phyloP scores from a whole-genome alignment of 1,140 invertebrate species.

The Halyomorpha halys region DNA sequence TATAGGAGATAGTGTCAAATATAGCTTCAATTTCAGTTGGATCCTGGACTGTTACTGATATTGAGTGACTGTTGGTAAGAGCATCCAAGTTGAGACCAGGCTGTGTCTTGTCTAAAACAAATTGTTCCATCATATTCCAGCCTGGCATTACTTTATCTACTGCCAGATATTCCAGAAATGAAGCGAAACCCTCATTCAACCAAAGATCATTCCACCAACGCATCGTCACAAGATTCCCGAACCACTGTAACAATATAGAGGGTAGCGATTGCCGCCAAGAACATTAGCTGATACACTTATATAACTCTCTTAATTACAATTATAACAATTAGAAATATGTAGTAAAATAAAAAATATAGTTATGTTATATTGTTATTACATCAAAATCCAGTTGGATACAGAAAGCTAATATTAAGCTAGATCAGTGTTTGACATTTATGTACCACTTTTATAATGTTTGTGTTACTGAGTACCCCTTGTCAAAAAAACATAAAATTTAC shows the following conservation, averaged over 20 bases:
- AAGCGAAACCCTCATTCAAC: conserved; percentile 81
- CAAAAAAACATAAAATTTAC: too few relatives aligned
- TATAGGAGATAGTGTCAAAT: conserved; percentile 79
- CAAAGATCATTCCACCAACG: conserved; percentile 80
- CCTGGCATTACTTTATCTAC: conserved; percentile 46
- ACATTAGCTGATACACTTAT: too few relatives aligned
- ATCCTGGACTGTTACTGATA: conserved; percentile 66
- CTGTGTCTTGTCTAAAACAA: conserved; percentile 53
- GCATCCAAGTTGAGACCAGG: conserved; percentile 63
- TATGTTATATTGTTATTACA: too few relatives aligned
- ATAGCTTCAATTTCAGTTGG: conserved; percentile 76
- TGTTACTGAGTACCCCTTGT: too few relatives aligned
- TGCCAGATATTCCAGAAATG: conserved; percentile 65
- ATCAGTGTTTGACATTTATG: too few relatives aligned
- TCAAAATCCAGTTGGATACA: too few relatives aligned
- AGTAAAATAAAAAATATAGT: too few relatives aligned
- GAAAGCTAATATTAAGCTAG: too few relatives aligned
- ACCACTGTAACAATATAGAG: conserved; percentile 50
- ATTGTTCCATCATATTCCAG: conserved; percentile 52
- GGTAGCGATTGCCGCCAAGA: conserved; percentile 24
- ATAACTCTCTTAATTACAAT: too few relatives aligned
- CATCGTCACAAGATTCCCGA: conserved; percentile 83
- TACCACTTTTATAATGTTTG: too few relatives aligned
- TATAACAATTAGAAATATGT: too few relatives aligned
- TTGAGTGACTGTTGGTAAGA: conserved; percentile 67